Evolutionary conservation across 2,888 invertebrate genomes (phyloP), one percentile per base, ranked within the genome.

Genomic region (Orthosia cruda): DNA sequence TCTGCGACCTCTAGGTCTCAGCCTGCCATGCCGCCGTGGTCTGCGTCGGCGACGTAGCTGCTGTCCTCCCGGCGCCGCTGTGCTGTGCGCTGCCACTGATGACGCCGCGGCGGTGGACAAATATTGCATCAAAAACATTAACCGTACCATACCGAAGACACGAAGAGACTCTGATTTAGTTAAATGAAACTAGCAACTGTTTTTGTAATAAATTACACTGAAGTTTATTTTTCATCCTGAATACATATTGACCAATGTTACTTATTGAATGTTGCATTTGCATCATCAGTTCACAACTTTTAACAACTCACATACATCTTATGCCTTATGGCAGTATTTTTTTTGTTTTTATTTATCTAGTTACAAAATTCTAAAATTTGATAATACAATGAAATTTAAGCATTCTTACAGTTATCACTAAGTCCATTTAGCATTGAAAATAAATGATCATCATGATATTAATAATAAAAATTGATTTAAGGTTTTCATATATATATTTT

Each of bases 171-270:
- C 5, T 47, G 20, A 50, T 32, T 62, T 61, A 47, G 50, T 32
- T 18, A 69, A 89, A 88, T 83, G 88, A 93, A 92, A 92, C 88
- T 88, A 88, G 32, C 67, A 71, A 66, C 83, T 78, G 85, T 88
- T 88, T 89, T 89, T 90, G 90, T 96, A 96, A 96, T 97, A 97
- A 97, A 96, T 97, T 96, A 97, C 97, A 97, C 95, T 96, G 96
- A 96, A 96, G 94, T 97, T 96, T 96, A 96, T 96, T 95, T 95
- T 93, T 95, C 94, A 95, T 95, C 92, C 92, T 94, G 96, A 96
- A 95, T 96, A 97, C 95, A 96, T 95, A 96, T 95, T 92, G 94
- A 94, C 93, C 93, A 92, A 93, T 92, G 92, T 93, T 92, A 92
- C 91, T 94, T 92, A 93, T 88, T 89, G 89, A 89, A 90, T 88